A percentile compares a stretch with the other conserved stretches of the same genome.
Evolutionary conservation across 2,888 invertebrate genomes (phyloP).

Genomic region (Bombylius major): DNA sequence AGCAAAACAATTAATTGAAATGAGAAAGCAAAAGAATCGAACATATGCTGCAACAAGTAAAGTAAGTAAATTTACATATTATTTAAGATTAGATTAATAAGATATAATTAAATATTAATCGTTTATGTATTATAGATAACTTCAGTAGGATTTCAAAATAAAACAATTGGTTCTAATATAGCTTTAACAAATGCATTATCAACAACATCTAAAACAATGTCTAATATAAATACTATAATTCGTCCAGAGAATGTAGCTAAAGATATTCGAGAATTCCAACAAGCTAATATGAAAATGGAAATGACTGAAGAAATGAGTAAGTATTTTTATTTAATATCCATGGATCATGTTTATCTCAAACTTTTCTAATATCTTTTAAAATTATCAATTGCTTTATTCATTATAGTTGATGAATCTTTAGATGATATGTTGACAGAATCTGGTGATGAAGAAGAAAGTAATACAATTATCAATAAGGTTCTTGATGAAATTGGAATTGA

Average conservation of each 20-base stretch:
- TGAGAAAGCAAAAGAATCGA: slow-evolving; percentile 78
- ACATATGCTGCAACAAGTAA: slow-evolving; percentile 72
- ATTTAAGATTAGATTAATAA: too few relatives aligned
- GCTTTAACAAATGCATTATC: slow-evolving; percentile 81
- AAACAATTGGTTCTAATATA: slow-evolving; percentile 79
- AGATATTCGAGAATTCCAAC: slow-evolving; percentile 71
- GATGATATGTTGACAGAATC: slow-evolving; percentile 82
- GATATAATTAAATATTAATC: too few relatives aligned
- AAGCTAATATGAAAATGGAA: slow-evolving; percentile 77
- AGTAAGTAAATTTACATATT: slow-evolving; percentile 29
- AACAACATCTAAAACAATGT: slow-evolving; percentile 81
- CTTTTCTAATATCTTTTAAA: background rate
- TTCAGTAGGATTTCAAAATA: slow-evolving; percentile 72
- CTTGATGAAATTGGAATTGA: slow-evolving; percentile 96
- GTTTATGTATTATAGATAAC: slow-evolving; percentile 33
- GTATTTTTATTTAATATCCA: slow-evolving; percentile 21
- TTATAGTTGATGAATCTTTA: slow-evolving; percentile 73
- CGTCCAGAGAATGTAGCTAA: slow-evolving; percentile 73
- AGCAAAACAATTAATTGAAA: slow-evolving; percentile 78
- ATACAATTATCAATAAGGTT: slow-evolving; percentile 77
- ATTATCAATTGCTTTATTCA: slow-evolving; percentile 10
- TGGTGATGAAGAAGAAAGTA: slow-evolving; percentile 81
- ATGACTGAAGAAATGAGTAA: slow-evolving; percentile 94
- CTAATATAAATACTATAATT: slow-evolving; percentile 73
- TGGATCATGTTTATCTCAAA: background rate